Evolutionary conservation across 2,113 vertebrate species (phyloP), one percentile per base, ranked within the genome.

Genomic region (Pelodiscus sinensis): DNA sequence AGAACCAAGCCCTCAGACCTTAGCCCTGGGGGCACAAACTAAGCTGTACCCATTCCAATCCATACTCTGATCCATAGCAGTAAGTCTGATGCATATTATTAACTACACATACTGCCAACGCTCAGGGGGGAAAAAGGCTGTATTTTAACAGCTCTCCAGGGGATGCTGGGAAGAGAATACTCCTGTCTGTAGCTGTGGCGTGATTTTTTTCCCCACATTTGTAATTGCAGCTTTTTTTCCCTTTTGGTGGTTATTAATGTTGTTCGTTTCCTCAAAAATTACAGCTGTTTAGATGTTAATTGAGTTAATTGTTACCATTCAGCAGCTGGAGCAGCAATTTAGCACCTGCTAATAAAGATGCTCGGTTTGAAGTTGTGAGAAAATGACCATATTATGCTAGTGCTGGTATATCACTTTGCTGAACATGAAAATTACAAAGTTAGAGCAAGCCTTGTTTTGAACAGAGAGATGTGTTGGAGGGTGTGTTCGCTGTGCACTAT

Each of bases 221-320:
- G 90, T 87, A 88, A 92, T 94, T 84, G 93, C 95, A 92, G 92
- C 95, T 86, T 90, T 81, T 12, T 3, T 2, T 83, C 90, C 92
- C 93, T 87, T 93, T 95, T 54, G 90, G 83, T 92, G 85, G 96
- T 97, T 97, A 97, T 97, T 97, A 98, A 96, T 93, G 97, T 96
- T 94, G 92, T 97, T 97, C 97, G 84, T 95, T 98, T 97, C 97
- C 97, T 97, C 96, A 94, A 90, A 98, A 98, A 97, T 97, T 96
- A 97, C 97, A 98, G 97, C 97, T 97, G 98, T 97, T 97, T 93
- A 51, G 91, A 96, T 92, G 95, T 96, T 97, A 96, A 97, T 96
- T 93, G 96, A 91, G 96, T 93, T 98, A 97, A 98, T 98, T 97
- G 97, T 97, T 92, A 87, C 90, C 87, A 89, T 97, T 95, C 95